Percentiles rank a stretch among this genome's conserved stretches.
These are phyloP conservation scores for Caenorhabditis angaria DNA, from an alignment of 2,888 invertebrate genomes.

Conservation along the genomic window DNA sequence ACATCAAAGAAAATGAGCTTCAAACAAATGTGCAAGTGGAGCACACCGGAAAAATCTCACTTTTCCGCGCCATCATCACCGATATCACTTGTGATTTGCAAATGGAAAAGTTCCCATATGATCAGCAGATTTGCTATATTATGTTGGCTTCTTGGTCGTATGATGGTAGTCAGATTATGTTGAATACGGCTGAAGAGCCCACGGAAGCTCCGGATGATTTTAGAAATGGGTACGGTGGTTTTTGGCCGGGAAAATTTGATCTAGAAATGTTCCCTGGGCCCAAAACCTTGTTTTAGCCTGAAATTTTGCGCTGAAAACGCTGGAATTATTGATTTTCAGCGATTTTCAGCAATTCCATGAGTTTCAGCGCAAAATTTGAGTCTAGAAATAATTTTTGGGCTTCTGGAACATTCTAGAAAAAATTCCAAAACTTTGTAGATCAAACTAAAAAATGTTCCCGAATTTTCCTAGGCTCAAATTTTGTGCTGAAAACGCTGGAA, in stretches of 20 bases:
- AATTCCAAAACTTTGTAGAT: too few species aligned
- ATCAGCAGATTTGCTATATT: conserved; percentile 69
- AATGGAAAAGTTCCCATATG: conserved; percentile 66
- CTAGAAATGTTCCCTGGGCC: too few species aligned
- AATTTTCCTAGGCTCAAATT: too few species aligned
- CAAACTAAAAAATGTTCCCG: too few species aligned
- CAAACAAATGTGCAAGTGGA: conserved; percentile 69
- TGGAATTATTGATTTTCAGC: too few species aligned
- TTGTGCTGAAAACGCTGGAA: too few species aligned
- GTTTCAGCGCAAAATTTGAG: too few species aligned
- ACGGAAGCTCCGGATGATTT: conserved; percentile 49
- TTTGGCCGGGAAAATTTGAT: neutral
- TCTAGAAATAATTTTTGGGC: too few species aligned
- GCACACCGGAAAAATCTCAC: conserved; percentile 64
- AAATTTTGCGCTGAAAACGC: too few species aligned
- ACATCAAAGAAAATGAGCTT: conserved; percentile 70
- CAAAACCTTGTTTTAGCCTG: too few species aligned
- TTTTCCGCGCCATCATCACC: conserved; percentile 67
- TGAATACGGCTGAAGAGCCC: conserved; percentile 57
- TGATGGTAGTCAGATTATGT: conserved; percentile 68
- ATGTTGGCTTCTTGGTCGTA: conserved; percentile 71
- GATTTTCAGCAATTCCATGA: too few species aligned
- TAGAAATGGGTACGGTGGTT: conserved; percentile 32
- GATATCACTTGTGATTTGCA: conserved; percentile 70
- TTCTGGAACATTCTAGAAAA: too few species aligned